These are phyloP conservation scores for sheep (Ovis aries) DNA, from an alignment of 2,113 vertebrate species.

Conservation along the genomic window ARS-UI_Ramb_v3.0 NC_056076.1:48407001-48407500, in stretches of 20 bases:
- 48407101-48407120: conserved; percentile 13
- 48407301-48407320: not conserved
- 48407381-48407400: not conserved
- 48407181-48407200: not conserved
- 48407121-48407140: not conserved
- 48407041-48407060: not conserved
- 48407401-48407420: not conserved
- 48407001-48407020: not conserved
- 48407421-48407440: not conserved
- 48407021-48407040: not conserved
- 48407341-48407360: not conserved
- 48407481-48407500: not conserved
- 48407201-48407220: not conserved
- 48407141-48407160: not conserved
- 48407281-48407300: not conserved
- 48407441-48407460: not conserved
- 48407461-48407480: not conserved
- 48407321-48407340: not conserved
- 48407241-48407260: not conserved
- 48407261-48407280: not conserved
- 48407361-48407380: not conserved
- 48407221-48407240: not conserved
- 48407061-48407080: not conserved
- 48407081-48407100: not conserved
- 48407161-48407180: fast-evolving